These are phyloP conservation scores for Chrysolophus pictus DNA, from an alignment of 2,797 vertebrate genomes.

Conservation along the genomic window DNA sequence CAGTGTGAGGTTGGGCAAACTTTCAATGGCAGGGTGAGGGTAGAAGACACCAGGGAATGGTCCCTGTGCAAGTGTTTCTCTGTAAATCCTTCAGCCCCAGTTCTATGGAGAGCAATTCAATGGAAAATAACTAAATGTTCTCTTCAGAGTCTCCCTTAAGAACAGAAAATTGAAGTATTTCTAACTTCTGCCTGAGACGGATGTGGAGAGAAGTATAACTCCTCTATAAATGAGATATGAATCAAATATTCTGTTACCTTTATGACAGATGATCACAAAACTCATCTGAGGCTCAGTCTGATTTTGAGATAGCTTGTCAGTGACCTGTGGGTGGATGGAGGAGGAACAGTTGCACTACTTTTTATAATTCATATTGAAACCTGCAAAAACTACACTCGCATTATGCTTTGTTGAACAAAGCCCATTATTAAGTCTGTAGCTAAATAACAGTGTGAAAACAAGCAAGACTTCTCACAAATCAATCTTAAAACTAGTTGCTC, in stretches of 20 bases:
- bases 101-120: background rate
- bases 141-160: background rate
- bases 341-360: background rate
- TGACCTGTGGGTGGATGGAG: background rate
- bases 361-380: constrained; percentile 10
- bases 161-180: background rate
- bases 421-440: background rate
- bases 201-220: background rate
- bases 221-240: background rate
- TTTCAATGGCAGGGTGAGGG: background rate
- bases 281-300: background rate
- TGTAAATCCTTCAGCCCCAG: background rate
- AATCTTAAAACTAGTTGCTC: background rate
- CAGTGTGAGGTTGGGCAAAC: background rate
- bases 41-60: background rate
- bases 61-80: background rate
- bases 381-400: background rate
- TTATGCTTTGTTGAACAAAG: background rate
- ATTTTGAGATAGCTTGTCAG: background rate
- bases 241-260: background rate
- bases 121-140: constrained; percentile 1
- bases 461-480: background rate
- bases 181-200: background rate
- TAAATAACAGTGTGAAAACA: background rate
- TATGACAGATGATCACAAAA: background rate